phyloP scores from a whole-genome alignment of 2,113 vertebrate species.

The Puntigrus tetrazona region DNA sequence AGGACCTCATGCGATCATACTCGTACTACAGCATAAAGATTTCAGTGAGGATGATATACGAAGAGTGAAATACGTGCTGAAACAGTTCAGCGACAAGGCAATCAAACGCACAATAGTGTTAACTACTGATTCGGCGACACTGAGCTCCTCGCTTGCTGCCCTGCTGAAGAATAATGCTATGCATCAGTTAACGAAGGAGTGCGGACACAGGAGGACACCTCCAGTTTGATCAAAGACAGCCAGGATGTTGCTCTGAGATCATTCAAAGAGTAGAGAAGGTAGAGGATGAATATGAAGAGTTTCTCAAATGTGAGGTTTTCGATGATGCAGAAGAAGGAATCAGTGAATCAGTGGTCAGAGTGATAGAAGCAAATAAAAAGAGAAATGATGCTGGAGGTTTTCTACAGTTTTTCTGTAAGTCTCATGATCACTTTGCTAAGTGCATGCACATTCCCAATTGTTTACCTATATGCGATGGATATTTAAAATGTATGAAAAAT shows the following conservation, averaged over 20 bases:
- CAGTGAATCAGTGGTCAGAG: background rate
- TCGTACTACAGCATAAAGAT: constrained; percentile 6
- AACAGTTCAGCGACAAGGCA: background rate
- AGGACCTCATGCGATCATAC: background rate
- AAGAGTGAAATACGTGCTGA: background rate
- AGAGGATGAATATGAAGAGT: background rate
- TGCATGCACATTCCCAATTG: no score
- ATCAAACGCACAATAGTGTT: background rate
- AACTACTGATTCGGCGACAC: background rate
- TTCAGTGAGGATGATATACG: background rate
- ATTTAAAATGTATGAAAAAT: no score
- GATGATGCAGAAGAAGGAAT: background rate
- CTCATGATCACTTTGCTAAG: no score
- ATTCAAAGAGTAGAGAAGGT: constrained; percentile 6
- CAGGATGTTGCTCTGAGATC: background rate
- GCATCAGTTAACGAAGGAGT: background rate
- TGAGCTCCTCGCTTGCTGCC: background rate
- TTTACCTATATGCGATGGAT: background rate
- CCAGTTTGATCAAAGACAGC: background rate
- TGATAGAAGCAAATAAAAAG: background rate
- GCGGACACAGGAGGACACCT: background rate
- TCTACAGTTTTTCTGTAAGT: background rate
- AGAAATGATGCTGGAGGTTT: background rate
- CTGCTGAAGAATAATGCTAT: background rate
- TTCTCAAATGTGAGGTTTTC: background rate